phyloP scores from a whole-genome alignment of 2,113 vertebrate species.

The Carettochelys insculpta region DNA sequence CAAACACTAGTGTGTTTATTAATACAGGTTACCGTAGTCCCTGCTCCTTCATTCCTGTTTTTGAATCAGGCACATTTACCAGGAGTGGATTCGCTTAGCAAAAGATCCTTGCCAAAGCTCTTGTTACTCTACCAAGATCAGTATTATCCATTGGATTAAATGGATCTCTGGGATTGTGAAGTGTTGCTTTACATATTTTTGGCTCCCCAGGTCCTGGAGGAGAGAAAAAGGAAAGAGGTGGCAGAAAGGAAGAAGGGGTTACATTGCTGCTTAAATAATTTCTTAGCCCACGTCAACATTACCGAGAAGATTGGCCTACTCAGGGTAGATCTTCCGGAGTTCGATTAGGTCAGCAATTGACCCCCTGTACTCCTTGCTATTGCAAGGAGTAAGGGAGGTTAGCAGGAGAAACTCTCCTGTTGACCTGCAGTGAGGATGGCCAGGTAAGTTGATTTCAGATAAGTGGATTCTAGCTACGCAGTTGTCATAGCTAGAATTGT shows the following conservation, averaged over 20 bases:
- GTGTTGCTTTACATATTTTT: not conserved
- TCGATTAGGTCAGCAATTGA: too few species aligned
- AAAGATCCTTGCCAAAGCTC: not conserved
- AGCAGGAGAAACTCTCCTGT: too few species aligned
- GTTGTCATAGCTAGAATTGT: too few species aligned
- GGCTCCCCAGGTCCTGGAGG: not conserved
- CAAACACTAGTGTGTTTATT: not conserved
- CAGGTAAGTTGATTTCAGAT: too few species aligned
- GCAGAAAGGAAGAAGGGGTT: not conserved
- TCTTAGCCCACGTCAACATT: too few species aligned
- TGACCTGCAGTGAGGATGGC: too few species aligned
- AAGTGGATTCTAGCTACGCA: too few species aligned
- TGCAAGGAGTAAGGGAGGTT: too few species aligned
- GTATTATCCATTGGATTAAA: not conserved
- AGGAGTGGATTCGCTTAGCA: not conserved
- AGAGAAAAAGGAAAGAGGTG: not conserved
- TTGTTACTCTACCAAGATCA: not conserved
- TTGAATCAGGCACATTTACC: not conserved
- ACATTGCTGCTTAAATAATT: not conserved
- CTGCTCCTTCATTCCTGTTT: not conserved
- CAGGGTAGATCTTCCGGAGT: too few species aligned
- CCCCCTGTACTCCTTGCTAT: too few species aligned
- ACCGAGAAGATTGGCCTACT: too few species aligned
- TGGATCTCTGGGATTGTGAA: not conserved
- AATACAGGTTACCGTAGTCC: not conserved